These are phyloP conservation scores for Priocnemis perturbator DNA, from an alignment of 2,888 invertebrate genomes.

Conservation along the genomic window DNA sequence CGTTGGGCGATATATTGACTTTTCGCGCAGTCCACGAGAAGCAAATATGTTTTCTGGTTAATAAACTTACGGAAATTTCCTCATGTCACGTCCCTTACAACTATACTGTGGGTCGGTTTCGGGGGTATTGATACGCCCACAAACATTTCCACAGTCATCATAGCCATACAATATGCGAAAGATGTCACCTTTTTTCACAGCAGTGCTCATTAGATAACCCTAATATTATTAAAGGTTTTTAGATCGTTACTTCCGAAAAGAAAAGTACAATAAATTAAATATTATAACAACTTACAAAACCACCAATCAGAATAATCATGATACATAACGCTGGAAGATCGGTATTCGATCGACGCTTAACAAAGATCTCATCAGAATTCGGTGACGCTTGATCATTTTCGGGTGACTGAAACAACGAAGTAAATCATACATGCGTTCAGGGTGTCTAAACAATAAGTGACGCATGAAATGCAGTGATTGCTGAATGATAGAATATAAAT, in stretches of 20 bases:
- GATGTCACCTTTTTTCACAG: constrained; percentile 77
- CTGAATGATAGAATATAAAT: too few relatives aligned
- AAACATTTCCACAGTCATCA: constrained; percentile 82
- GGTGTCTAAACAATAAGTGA: neutral
- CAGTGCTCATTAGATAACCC: constrained; percentile 72
- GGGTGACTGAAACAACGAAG: constrained; percentile 52
- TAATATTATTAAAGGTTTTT: constrained; percentile 41
- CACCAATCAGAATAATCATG: constrained; percentile 57
- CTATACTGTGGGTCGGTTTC: constrained; percentile 66
- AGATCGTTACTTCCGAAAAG: neutral
- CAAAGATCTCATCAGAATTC: constrained; percentile 58
- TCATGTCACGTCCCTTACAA: constrained; percentile 76
- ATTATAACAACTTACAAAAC: constrained; percentile 60
- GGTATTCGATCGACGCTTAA: constrained; percentile 65
- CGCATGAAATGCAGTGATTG: neutral
- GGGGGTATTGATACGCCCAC: constrained; percentile 76
- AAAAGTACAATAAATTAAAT: neutral
- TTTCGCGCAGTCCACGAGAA: too few relatives aligned
- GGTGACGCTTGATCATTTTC: constrained; percentile 44
- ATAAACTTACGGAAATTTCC: constrained; percentile 54
- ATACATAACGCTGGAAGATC: constrained; percentile 60
- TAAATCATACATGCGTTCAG: neutral
- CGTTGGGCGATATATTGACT: too few relatives aligned
- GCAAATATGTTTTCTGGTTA: neutral
- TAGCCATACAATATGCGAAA: constrained; percentile 80